Evolutionary conservation across 2,797 vertebrate genomes (phyloP).

Genomic region (Chloroceryle inda): DNA sequence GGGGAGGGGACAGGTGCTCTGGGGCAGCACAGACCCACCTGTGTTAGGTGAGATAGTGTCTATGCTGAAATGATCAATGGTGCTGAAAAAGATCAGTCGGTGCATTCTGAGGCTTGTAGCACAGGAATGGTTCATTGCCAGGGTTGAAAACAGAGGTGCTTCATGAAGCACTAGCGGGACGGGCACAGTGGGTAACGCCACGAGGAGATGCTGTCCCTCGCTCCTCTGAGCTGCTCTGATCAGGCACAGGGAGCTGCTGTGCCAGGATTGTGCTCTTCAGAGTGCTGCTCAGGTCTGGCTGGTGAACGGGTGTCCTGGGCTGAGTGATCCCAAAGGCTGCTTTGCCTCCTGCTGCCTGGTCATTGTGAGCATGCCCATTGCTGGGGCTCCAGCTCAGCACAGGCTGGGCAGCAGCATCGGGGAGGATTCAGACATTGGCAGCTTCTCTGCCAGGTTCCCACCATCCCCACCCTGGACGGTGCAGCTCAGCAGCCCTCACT

Average conservation of each 20-base stretch:
- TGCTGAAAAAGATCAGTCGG: neutral
- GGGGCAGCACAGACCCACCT: neutral
- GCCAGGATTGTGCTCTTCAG: fast-evolving
- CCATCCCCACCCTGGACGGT: fast-evolving
- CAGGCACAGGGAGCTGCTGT: neutral
- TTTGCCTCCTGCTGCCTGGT: fast-evolving
- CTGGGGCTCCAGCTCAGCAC: fast-evolving
- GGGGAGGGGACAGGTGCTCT: neutral
- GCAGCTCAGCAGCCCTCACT: neutral
- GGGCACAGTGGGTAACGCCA: neutral
- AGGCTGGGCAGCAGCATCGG: neutral
- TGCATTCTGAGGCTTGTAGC: neutral
- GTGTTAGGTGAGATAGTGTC: fast-evolving
- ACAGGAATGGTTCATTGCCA: neutral
- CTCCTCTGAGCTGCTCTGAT: fast-evolving
- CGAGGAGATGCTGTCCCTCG: neutral
- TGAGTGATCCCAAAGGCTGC: neutral
- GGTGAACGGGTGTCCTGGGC: neutral
- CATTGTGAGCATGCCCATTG: fast-evolving
- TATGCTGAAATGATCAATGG: neutral
- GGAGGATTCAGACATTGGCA: fast-evolving
- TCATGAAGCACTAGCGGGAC: neutral
- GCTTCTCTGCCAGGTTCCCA: neutral
- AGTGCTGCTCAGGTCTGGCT: neutral
- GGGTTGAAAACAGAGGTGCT: neutral